phyloP scores from a whole-genome alignment of 2,113 vertebrate genomes.

The Neodon shergylaensis region DNA sequence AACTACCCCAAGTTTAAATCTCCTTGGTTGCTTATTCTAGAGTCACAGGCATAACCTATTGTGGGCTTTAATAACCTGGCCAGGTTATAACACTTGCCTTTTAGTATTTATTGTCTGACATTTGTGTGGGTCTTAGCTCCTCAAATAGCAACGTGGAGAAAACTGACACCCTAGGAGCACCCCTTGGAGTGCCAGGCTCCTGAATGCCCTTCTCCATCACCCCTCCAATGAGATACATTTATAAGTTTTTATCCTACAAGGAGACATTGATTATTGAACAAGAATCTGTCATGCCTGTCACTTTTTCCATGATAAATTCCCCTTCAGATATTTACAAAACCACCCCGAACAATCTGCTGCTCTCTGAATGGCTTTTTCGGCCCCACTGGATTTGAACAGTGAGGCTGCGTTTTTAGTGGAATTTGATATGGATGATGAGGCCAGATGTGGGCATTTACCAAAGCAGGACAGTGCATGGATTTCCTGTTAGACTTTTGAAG shows the following conservation, averaged over 20 bases:
- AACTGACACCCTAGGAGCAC: background rate
- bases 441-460: conserved; percentile 60
- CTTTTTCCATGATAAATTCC: conserved; percentile 64
- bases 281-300: conserved; percentile 45
- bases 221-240: background rate
- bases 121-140: conserved; percentile 4
- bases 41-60: background rate
- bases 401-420: conserved; percentile 57
- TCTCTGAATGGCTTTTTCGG: background rate
- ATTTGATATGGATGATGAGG: conserved; percentile 46
- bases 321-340: conserved; percentile 60
- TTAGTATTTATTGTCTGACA: conserved; percentile 23
- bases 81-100: background rate
- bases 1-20: background rate
- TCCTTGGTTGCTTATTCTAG: background rate
- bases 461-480: conserved; percentile 40
- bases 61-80: background rate
- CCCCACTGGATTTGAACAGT: conserved; percentile 50
- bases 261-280: conserved; percentile 46
- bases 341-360: conserved; percentile 18
- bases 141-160: background rate
- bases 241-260: conserved; percentile 4
- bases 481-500: conserved; percentile 59
- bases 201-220: background rate
- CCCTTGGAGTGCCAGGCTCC: background rate